Conservation (phyloP, 2,113 vertebrate genomes). For the Gila orcuttii region DNA sequence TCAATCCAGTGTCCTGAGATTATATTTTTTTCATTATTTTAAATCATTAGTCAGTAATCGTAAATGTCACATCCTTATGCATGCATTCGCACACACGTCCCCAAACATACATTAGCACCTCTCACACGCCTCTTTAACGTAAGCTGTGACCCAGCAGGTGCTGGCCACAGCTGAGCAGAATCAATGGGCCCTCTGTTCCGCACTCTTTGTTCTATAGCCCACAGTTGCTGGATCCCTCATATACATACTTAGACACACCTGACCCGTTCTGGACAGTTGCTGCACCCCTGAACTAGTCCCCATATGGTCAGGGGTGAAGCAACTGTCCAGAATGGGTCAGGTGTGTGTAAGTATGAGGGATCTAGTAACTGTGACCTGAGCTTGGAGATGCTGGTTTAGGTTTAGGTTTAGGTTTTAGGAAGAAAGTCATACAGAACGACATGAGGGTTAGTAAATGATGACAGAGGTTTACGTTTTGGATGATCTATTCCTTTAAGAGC, state of each 20-base stretch:
- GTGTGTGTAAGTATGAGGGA: too few relatives aligned
- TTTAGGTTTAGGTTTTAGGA: not conserved
- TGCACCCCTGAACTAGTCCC: not conserved
- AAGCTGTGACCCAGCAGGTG: slow-evolving; percentile 50
- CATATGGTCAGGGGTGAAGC: not conserved
- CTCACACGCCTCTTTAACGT: not conserved
- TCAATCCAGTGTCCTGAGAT: not conserved
- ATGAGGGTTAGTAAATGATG: too few relatives aligned
- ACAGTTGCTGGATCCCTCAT: slow-evolving; percentile 50
- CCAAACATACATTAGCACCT: slow-evolving; percentile 24
- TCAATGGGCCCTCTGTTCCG: slow-evolving; percentile 43
- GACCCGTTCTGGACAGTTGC: slow-evolving; percentile 58
- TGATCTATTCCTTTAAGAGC: not conserved
- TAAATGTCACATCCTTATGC: not conserved
- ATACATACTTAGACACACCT: slow-evolving; percentile 50
- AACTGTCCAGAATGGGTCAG: too few relatives aligned
- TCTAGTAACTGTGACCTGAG: not conserved
- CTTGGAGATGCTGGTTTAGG: not conserved
- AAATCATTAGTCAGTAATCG: slow-evolving; percentile 16
- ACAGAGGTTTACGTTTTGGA: not conserved
- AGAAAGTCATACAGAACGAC: not conserved
- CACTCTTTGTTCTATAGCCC: slow-evolving; percentile 43
- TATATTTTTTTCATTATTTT: not conserved
- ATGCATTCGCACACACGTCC: not conserved
- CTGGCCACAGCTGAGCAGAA: slow-evolving; percentile 44